Base-by-base conservation (phyloP, 2,888 invertebrate genomes). In the Leptodirus hochenwartii region DNA sequence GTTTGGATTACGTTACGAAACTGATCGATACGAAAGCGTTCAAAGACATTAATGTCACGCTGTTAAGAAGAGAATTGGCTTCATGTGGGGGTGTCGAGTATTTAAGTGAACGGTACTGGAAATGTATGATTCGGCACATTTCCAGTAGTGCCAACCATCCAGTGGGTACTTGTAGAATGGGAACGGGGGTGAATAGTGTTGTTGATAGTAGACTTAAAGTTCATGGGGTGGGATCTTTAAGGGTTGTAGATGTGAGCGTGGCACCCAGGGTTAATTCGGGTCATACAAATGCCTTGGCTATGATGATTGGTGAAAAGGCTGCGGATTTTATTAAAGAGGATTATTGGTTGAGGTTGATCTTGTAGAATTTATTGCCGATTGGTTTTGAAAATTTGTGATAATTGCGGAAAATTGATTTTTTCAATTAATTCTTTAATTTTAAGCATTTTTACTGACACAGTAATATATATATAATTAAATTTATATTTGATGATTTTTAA, bases 121-220 rank as follows among this genome's bases (percentile, higher is more conserved):
- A 58, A 6, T 64, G 64, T 34, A 51, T 54, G 2, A 50, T 56
- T 17, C 49, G 51, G 31, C 50, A 59, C 23, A 34, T 59, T 29
- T 53, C 60, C 1, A 42, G 52, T 2, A 54, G 57, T 39, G 47
- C 58, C 42, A 55, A 58, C 34, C 62, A 62, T 36, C 59, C 61
- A 34, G 48, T 59, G n/a, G 60, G 63, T 2, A 64, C 64, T 0
- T 59, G 52, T 3, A 61, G 59, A 39, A 66, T 66, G 65, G 65
- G 65, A 1, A 57, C 59, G 0, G 30, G 40, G 6, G 42, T 39
- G 4, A 59, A 62, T 39, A 59, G 64, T 0, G 67, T 69, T 1
- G 66, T 69, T 0, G 61, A 67, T 39, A 53, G 59, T 2, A 46
- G 58, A 25, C 44, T 64, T 2, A 48, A 49, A 30, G 64, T 66